A percentile compares a stretch with the other conserved stretches of the same genome.
Evolutionary conservation across 2,888 invertebrate genomes (phyloP).

Genomic region (Tetranychus truncatus): DNA sequence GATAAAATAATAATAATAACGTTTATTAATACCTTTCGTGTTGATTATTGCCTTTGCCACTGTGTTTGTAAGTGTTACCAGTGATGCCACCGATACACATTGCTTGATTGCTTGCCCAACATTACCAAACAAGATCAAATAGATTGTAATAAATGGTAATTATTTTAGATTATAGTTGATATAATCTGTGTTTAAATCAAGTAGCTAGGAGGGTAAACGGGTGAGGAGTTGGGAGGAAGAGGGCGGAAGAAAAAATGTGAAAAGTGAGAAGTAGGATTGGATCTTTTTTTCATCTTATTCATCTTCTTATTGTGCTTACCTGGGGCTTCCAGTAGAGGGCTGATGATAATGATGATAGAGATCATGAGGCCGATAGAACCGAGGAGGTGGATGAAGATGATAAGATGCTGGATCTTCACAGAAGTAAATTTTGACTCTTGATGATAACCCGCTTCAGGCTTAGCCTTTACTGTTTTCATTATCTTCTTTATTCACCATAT

Average conservation of each 20-base stretch:
- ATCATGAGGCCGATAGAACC: background rate
- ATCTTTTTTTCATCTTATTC: background rate
- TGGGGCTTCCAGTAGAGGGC: background rate
- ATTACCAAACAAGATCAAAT: background rate
- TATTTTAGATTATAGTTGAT: background rate
- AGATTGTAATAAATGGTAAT: background rate
- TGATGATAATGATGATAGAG: background rate
- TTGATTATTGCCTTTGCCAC: no score
- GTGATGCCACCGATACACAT: no score
- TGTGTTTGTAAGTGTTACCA: no score
- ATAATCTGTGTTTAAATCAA: constrained; percentile 4
- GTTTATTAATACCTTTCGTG: no score
- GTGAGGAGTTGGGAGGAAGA: background rate
- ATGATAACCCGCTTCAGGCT: no score
- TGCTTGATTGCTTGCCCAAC: no score
- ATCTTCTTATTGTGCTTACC: background rate
- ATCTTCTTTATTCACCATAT: no score
- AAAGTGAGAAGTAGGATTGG: background rate
- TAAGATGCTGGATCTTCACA: no score
- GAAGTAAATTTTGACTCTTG: no score
- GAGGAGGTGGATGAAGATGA: no score
- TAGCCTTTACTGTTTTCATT: no score
- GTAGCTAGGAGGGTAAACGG: background rate
- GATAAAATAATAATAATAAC: no score
- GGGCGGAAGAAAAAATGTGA: background rate